A percentile compares a stretch with the other conserved stretches of the same genome.
These are phyloP conservation scores for Dynastes hyllus DNA, from an alignment of 2,888 invertebrate species.

Conservation along the genomic window DNA sequence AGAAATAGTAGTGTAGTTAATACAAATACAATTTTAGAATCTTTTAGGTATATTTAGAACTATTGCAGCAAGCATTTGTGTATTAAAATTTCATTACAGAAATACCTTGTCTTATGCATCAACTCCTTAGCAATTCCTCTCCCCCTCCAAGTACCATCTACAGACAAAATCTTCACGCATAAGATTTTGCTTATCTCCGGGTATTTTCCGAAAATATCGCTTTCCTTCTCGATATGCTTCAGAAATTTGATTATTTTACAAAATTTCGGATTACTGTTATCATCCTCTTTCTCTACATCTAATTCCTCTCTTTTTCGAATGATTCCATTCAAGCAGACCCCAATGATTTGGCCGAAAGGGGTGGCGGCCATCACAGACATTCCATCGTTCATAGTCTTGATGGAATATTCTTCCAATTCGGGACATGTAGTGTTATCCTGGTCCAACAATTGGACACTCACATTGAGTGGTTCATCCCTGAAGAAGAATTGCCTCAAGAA, in stretches of 20 bases:
- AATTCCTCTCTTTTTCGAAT: slow-evolving; percentile 67
- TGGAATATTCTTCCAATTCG: slow-evolving; percentile 79
- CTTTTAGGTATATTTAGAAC: no score
- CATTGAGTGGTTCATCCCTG: slow-evolving; percentile 82
- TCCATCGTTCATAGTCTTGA: slow-evolving; percentile 74
- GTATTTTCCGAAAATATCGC: slow-evolving; percentile 75
- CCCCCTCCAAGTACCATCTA: slow-evolving; percentile 78
- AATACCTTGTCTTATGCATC: slow-evolving; percentile 77
- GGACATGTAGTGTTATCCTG: slow-evolving; percentile 76
- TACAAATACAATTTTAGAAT: no score
- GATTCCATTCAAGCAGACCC: slow-evolving; percentile 67
- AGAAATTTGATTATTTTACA: slow-evolving; percentile 78
- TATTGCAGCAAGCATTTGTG: no score
- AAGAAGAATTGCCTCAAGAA: slow-evolving; percentile 79
- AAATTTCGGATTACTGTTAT: slow-evolving; percentile 76
- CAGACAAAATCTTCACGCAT: slow-evolving; percentile 80
- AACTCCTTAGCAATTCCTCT: slow-evolving; percentile 80
- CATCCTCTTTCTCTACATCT: slow-evolving; percentile 70
- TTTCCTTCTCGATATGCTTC: slow-evolving; percentile 74
- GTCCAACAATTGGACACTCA: slow-evolving; percentile 76
- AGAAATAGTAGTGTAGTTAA: neutral
- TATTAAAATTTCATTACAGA: no score
- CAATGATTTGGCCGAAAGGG: slow-evolving; percentile 73
- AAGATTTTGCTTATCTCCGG: slow-evolving; percentile 74
- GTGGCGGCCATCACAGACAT: slow-evolving; percentile 78